Percentiles rank a stretch among this genome's conserved stretches.
phyloP scores from a whole-genome alignment of 64 coral and sea anemone genomes.

The Porites australiensis region DNA sequence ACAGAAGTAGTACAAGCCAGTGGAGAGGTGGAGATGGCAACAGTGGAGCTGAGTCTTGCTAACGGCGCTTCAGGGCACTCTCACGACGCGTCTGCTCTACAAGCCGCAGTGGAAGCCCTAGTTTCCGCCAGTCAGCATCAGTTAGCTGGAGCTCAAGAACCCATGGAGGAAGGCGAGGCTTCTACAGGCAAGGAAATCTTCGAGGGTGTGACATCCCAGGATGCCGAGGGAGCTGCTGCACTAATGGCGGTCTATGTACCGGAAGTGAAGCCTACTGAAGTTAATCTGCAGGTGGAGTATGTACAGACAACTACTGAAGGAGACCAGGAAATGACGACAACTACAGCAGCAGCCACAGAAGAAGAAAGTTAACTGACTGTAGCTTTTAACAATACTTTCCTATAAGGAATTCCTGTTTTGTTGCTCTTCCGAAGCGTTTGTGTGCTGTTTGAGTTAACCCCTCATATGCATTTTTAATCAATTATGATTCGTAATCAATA shows the following conservation, averaged over 20 bases:
- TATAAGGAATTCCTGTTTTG: not conserved
- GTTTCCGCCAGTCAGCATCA: constrained; percentile 97
- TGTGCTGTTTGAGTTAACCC: not conserved
- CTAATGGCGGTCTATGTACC: constrained; percentile 78
- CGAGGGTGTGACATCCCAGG: constrained; percentile 68
- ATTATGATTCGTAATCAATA: not conserved
- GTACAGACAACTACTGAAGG: constrained; percentile 65
- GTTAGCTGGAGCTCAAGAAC: constrained; percentile 69
- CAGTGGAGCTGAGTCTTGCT: constrained; percentile 78
- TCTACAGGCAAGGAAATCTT: constrained; percentile 80
- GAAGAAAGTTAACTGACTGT: constrained; percentile 27
- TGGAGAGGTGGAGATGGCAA: constrained; percentile 94
- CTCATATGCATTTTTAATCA: not conserved
- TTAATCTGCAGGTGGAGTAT: constrained; percentile 69
- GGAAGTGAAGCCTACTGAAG: constrained; percentile 71
- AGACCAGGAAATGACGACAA: constrained; percentile 29
- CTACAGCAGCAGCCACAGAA: not conserved
- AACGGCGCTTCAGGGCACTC: constrained; percentile 61
- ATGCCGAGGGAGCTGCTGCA: constrained; percentile 69
- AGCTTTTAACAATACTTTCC: not conserved
- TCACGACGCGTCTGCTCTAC: constrained; percentile 81
- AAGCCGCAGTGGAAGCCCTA: constrained; percentile 92
- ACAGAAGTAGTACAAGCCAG: constrained; percentile 82
- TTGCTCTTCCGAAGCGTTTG: not conserved
- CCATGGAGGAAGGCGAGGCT: constrained; percentile 77